Evolutionary conservation across 2,888 invertebrate genomes (phyloP), one percentile per base, ranked within the genome.

Genomic region (Ametastegia equiseti): DNA sequence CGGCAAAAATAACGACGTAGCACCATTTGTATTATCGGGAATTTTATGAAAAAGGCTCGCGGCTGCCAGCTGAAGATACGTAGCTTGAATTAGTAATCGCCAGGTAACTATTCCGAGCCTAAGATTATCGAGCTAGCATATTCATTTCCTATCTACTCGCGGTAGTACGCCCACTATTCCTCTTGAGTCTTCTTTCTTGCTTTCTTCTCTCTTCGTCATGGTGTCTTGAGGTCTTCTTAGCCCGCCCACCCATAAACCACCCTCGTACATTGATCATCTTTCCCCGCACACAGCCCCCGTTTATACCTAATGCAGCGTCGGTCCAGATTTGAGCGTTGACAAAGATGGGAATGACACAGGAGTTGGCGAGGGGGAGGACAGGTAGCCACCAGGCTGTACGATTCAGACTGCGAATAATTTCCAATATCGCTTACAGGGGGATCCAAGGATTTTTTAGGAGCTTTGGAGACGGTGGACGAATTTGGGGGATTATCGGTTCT

Each of bases 111-210:
- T 33, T 50, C 19, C 33, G 73, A 73, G 73, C 27, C 73, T 73
- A 54, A 47, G 7, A 13, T 33, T 73, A 36, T 71, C 30, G 27
- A 71, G 45, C 15, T 39, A 42, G 19, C 42, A 11, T 50, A 13
- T 15, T 50, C 33, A 33, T 33, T 77, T 83, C 85, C 85, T 85
- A 85, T 71, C 85, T 84, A 85, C 82, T 69, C 81, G 77, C 63
- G 50, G 65, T 15, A 19, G 65, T 30, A 13, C 33, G n/a, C 47
- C 45, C 81, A 54, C 84, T 81, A 78, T 45, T 90, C 90, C 90
- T 92, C 90, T 92, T 89, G 90, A 87, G 88, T 92, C 92, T 92
- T 92, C 91, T 91, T 90, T 92, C 92, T 92, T 92, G 91, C 86
- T 77, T 82, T 92, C 91, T 92, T 92, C 92, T 90, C 86, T 92